phyloP scores from a whole-genome alignment of 1,140 invertebrate genomes.

The Whitmania pigra region DNA sequence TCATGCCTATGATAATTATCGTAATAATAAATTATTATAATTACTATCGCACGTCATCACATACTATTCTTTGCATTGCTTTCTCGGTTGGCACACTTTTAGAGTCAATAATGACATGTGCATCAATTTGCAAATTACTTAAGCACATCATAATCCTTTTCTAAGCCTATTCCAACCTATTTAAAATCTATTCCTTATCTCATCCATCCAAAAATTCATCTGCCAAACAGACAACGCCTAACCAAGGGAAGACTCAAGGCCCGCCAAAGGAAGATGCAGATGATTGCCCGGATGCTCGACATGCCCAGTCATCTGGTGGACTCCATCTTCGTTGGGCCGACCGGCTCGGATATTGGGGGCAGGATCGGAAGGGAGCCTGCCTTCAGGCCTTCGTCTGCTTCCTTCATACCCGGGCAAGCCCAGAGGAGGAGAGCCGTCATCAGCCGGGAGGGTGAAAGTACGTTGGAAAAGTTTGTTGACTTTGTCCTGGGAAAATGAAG shows the following conservation, averaged over 20 bases:
- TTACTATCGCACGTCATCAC: too few relatives aligned
- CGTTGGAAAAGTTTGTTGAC: too few relatives aligned
- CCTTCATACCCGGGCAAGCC: neutral
- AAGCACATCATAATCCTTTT: too few relatives aligned
- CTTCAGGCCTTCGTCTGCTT: neutral
- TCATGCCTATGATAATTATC: too few relatives aligned
- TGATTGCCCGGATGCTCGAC: conserved; percentile 80
- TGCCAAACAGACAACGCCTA: conserved; percentile 48
- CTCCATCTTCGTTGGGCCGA: conserved; percentile 21
- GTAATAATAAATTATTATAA: too few relatives aligned
- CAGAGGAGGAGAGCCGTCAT: neutral
- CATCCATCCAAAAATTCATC: neutral
- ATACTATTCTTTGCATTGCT: too few relatives aligned
- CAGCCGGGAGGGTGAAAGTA: neutral
- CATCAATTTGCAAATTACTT: too few relatives aligned
- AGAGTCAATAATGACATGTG: too few relatives aligned
- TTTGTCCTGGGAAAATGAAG: neutral
- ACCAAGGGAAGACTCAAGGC: conserved; percentile 79
- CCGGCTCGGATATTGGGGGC: conserved; percentile 25
- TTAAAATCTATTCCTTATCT: too few relatives aligned
- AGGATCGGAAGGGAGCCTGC: neutral
- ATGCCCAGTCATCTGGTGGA: conserved; percentile 45
- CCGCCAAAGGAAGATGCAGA: conserved; percentile 82
- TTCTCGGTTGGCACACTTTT: too few relatives aligned
- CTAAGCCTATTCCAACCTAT: too few relatives aligned